Evolutionary conservation across 2,888 invertebrate species (phyloP), one percentile per base, ranked within the genome.

Genomic region (Brachypalpus laphriformis): DNA sequence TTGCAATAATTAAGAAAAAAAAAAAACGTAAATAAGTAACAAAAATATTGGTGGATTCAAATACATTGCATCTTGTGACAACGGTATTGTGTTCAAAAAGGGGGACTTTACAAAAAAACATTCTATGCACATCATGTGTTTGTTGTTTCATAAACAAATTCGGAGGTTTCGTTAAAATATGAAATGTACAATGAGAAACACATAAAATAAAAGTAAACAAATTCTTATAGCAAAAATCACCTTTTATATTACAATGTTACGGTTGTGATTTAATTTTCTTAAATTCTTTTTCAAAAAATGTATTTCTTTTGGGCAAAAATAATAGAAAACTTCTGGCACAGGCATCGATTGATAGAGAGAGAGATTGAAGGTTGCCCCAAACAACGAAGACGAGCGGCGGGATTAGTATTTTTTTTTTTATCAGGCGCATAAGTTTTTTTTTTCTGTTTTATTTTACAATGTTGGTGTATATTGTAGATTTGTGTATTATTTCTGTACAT

Each of bases 231-330:
- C n/a, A 59, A 81, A 85, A 81, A 85, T 85, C 85, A 85, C 85
- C 85, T 85, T 85, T 85, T 85, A 85, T 85, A 85, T 81, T 85
- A 85, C 85, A 85, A 65, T 76, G 76, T 81, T 85, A 85, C 85
- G 70, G 75, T 80, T 83, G 83, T 80, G 80, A 83, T 80, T 83
- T 80, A 57, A 49, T 28, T 61, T 63, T 61, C 37, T 66, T 63
- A 51, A 31, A 16, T 54, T 61, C 54, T 59, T 28, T 56, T 49
- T 28, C n/a, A 42, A 31, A 40, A 40, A 65, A 49, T 18, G 37
- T 22, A 2, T 47, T 9, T 51, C 22, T 45, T 65, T 74, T 56
- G 42, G 14, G 63, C 68, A 80, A 80, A 80, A 78, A 80, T 56
- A 65, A 66, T 75, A 59, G 61, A 81, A 81, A 75, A 70, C 71